Evolutionary conservation across 2,888 invertebrate species (phyloP).

Genomic region (Graphium colonna): DNA sequence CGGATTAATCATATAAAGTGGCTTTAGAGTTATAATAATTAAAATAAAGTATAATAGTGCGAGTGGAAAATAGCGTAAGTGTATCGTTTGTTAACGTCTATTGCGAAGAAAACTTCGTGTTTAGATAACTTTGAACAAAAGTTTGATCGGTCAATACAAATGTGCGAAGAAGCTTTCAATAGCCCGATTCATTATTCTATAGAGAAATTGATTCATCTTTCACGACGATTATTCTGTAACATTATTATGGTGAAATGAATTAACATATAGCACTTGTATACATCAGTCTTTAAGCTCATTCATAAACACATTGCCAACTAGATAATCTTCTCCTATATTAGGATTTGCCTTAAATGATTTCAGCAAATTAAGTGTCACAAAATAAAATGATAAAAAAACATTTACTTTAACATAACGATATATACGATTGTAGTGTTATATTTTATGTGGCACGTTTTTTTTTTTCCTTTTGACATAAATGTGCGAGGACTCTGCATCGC

Average conservation of each 20-base stretch:
- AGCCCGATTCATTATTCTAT: too few relatives aligned
- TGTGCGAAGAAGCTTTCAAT: too few relatives aligned
- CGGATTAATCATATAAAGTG: not conserved
- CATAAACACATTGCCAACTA: too few relatives aligned
- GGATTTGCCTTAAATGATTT: not conserved
- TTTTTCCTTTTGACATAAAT: conserved; percentile 8
- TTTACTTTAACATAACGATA: too few relatives aligned
- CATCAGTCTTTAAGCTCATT: too few relatives aligned
- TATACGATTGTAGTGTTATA: not conserved
- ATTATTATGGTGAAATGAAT: too few relatives aligned
- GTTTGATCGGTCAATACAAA: too few relatives aligned
- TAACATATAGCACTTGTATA: too few relatives aligned
- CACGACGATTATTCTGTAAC: too few relatives aligned
- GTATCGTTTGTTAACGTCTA: not conserved
- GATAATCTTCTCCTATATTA: not conserved
- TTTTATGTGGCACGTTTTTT: not conserved
- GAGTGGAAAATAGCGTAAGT: not conserved
- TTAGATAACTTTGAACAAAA: too few relatives aligned
- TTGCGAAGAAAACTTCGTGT: not conserved
- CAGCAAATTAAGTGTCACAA: not conserved
- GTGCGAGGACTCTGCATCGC: conserved; percentile 1
- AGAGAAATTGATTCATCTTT: too few relatives aligned
- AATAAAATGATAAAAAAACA: not conserved
- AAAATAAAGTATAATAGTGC: not conserved
- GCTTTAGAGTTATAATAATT: not conserved